Evolutionary conservation across 2,888 invertebrate genomes (phyloP), one percentile per base, ranked within the genome.

Genomic region (Tortricodes alternella): DNA sequence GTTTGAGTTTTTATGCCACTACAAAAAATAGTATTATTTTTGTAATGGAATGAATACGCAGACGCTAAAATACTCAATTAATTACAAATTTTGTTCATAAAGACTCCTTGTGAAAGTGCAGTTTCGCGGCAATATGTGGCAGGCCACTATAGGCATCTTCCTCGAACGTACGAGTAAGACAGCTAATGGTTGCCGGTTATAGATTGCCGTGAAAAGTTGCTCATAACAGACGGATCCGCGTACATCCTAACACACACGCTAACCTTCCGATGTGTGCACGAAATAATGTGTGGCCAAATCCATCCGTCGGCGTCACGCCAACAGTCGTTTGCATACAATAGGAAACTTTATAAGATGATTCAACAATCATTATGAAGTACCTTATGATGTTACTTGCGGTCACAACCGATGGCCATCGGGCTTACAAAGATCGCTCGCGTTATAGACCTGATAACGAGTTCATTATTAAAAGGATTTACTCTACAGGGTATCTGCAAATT

Each of bases 271-370:
- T 62, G 60, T 59, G 41, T 49, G n/a, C n/a, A n/a, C n/a, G n/a
- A n/a, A n/a, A n/a, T n/a, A n/a, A n/a, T n/a, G 44, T 64, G 62
- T 64, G 63, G 62, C 63, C 61, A 53, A 63, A 64, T 52, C 49
- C 44, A 55, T 62, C 62, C 57, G 60, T 15, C n/a, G 63, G 64
- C 64, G 65, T 58, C 29, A 60, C 57, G 57, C 52, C 56, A 46
- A 60, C 57, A 62, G 52, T 55, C 48, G 62, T 46, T 55, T 53
- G 62, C 67, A 73, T 65, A 74, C 74, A 76, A 74, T 72, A 58
- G 67, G 57, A 48, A 60, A 62, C 61, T 63, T 64, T 63, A 65
- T 63, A 61, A 53, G 51, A 58, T 68, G 66, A 72, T 66, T 71
- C 69, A 73, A 64, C 64, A 53, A 62, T 62, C 65, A 48, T 24